Base-by-base conservation (phyloP, 2,797 vertebrate genomes). In the Atherinosoma microstoma region DNA sequence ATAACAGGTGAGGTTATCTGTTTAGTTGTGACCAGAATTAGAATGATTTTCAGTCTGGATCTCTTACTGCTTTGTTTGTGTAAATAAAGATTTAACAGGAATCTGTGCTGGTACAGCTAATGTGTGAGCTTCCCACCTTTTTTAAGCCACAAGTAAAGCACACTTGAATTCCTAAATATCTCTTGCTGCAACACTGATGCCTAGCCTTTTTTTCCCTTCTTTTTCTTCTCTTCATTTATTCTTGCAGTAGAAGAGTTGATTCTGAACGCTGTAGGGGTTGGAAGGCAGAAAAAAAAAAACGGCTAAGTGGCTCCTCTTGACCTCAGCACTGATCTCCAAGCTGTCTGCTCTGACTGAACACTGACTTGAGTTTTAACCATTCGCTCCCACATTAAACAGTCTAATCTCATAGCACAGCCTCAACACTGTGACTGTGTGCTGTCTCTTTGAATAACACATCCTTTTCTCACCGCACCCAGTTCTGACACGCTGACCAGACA, bases 241-340 rank as follows among this genome's bases (percentile, higher is more conserved):
- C 80, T 83, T 86, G 69, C 86, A 70, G 85, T 75, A 47, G 75
- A 87, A 69, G 42, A 56, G 79, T 84, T 86, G 86, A 87, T 86
- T 92, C 80, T 84, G 87, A 91, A 69, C 40, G 70, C 87, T 87
- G 85, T 53, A 75, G 82, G 84, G 87, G 88, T 85, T 82, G 82
- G 75, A 51, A 91, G 89, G 91, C 87, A 42, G 16, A 42, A 38
- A 38, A n/a, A n/a, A 47, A 87, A 89, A 84, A 89, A 83, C 82
- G 78, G 91, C 86, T 92, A 94, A 94, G 92, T 93, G 89, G 85
- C 89, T 93, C 89, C 89, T 93, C 91, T 93, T 94, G 93, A 93
- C 91, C 93, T 68, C 86, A 56, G 72, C 69, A 64, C 81, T 89
- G 89, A 91, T 92, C 90, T 93, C 87, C 84, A 88, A 85, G 87